Conservation (phyloP, 2,888 invertebrate species). For the Eilema griseolum region DNA sequence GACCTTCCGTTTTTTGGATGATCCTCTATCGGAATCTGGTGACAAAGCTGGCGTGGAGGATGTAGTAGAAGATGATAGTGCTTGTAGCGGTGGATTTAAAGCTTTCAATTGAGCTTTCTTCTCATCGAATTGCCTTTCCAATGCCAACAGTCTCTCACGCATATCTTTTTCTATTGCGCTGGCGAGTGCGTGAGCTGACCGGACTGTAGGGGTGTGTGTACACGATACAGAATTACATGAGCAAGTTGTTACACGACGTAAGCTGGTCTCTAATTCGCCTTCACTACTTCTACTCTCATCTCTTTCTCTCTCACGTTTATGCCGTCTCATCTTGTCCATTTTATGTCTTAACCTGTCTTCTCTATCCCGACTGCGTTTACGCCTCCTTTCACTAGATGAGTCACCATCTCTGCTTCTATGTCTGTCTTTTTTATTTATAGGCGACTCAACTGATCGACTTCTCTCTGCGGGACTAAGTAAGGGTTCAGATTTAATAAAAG, state of each 20-base stretch:
- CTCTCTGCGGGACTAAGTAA: conserved; percentile 72
- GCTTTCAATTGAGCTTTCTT: conserved; percentile 94
- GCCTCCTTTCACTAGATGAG: conserved; percentile 75
- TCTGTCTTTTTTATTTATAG: conserved; percentile 69
- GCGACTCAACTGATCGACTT: conserved; percentile 58
- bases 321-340: conserved; percentile 80
- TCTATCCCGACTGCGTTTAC: conserved; percentile 75
- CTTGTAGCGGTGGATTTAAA: conserved; percentile 86
- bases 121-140: conserved; percentile 93
- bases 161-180: conserved; percentile 93
- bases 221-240: conserved; percentile 69
- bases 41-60: conserved; percentile 81
- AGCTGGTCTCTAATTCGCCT: conserved; percentile 77
- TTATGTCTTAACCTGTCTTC: conserved; percentile 79
- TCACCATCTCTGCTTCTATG: conserved; percentile 76
- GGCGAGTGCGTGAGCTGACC: conserved; percentile 87
- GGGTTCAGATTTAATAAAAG: conserved; percentile 76
- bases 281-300: conserved; percentile 67
- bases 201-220: conserved; percentile 70
- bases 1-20: conserved; percentile 93
- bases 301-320: conserved; percentile 76
- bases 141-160: conserved; percentile 92
- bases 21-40: conserved; percentile 82
- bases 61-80: conserved; percentile 75
- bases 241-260: conserved; percentile 77